Percentiles rank a stretch among this genome's conserved stretches.
These are phyloP conservation scores for Neomonachus schauinslandi DNA, from an alignment of 2,113 vertebrate genomes.

Conservation along the genomic window DNA sequence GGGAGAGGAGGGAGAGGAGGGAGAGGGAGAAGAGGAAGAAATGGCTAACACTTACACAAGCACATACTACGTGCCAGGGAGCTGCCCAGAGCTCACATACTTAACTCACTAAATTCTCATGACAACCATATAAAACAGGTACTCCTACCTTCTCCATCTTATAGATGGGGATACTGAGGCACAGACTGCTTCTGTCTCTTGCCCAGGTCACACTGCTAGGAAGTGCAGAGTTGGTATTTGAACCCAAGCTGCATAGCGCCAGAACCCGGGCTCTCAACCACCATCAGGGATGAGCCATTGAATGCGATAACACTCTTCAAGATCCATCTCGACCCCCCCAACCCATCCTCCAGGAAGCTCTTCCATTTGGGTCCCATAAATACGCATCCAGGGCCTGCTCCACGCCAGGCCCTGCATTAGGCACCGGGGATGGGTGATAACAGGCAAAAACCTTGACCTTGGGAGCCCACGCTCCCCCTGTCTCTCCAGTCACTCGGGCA, in stretches of 20 bases:
- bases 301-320: not conserved
- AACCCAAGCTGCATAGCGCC: not conserved
- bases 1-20: not conserved
- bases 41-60: not conserved
- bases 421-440: not conserved
- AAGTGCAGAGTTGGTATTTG: not conserved
- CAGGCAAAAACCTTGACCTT: not conserved
- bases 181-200: not conserved
- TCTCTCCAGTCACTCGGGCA: not conserved
- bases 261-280: not conserved
- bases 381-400: not conserved
- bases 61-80: not conserved
- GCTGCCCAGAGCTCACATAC: not conserved
- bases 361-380: not conserved
- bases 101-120: not conserved
- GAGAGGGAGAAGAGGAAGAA: not conserved
- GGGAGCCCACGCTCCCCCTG: fast-evolving
- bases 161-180: not conserved
- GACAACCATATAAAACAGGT: not conserved
- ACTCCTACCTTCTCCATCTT: not conserved
- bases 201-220: not conserved
- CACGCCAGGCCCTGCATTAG: not conserved
- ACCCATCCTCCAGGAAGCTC: not conserved
- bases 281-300: not conserved
- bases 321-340: not conserved